Evolutionary conservation across 2,113 vertebrate species (phyloP), one percentile per base, ranked within the genome.

Genomic region (Oceanodroma tethys): DNA sequence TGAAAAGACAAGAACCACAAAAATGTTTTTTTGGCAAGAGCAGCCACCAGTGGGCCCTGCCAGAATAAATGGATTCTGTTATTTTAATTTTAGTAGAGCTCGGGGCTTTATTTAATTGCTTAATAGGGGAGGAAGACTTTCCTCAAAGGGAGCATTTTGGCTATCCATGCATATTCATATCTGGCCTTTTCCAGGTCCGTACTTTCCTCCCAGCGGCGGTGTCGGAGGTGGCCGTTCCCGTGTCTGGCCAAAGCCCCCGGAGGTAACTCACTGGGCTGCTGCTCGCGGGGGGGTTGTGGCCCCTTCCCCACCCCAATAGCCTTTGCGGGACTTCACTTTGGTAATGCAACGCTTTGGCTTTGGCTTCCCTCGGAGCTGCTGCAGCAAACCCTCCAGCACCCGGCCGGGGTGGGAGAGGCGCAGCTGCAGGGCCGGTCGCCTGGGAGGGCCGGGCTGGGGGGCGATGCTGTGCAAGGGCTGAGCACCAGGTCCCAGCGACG

Each of bases 1-100:
- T 95, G 81, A 97, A 97, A 96, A 94, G 94, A 89, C 81, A 67
- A 97, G 94, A 95, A 91, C 95, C 96, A 96, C 94, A 95, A 83
- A 95, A 95, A 97, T 96, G 94, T 96, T 94, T 95, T 94, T 95
- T 95, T 95, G 90, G 94, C 94, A 88, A 75, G 84, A 82, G 45
- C 66, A 86, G 83, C 72, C 86, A 88, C 56, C 75, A 96, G 93
- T 17, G 13, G 32, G 45, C 48, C 79, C 76, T 93, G 95, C 95
- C 90, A 96, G 92, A 95, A 95, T 93, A 96, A 97, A 96, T 95
- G 93, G 65, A 47, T 56, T 90, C 56, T 95, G 88, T 96, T 95
- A 90, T 92, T 96, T 96, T 94, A 95, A 95, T 90, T 90, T 97
- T 96, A 95, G 95, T 85, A 82, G 83, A 92, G 81, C 95, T 93